Evolutionary conservation across 2,113 vertebrate species (phyloP).

Genomic region (Sprattus sprattus): DNA sequence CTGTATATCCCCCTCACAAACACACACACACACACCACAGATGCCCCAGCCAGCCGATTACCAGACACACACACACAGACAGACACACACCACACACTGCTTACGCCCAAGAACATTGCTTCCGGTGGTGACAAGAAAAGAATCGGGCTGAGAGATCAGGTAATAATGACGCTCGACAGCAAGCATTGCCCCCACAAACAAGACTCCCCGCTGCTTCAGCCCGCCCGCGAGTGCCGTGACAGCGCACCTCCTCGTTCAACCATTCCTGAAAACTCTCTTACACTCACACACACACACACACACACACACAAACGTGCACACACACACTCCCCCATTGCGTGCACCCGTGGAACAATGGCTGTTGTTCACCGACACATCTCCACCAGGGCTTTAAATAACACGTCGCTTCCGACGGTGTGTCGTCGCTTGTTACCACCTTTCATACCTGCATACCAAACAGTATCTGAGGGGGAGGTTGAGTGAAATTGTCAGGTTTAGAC

Average conservation of each 20-base stretch:
- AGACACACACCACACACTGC: background rate
- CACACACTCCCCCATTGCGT: background rate
- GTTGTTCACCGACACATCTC: background rate
- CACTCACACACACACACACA: background rate
- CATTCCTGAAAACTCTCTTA: background rate
- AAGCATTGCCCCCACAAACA: constrained; percentile 11
- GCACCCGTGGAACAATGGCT: background rate
- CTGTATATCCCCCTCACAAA: constrained; percentile 37
- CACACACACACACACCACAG: background rate
- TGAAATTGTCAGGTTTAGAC: constrained; percentile 57
- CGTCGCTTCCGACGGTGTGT: background rate
- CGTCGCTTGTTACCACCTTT: constrained; percentile 3
- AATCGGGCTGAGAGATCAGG: background rate
- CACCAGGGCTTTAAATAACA: constrained; percentile 5
- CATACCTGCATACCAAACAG: background rate
- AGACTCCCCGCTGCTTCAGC: constrained; percentile 31
- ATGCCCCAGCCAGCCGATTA: background rate
- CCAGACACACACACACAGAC: background rate
- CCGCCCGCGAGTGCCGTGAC: background rate
- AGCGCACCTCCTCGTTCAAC: background rate
- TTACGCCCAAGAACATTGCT: background rate
- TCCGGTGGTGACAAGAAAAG: background rate
- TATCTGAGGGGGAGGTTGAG: constrained; percentile 12
- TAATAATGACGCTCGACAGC: background rate
- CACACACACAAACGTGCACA: background rate